Conservation (phyloP, 2,113 vertebrate genomes). For the Origma solitaria region DNA sequence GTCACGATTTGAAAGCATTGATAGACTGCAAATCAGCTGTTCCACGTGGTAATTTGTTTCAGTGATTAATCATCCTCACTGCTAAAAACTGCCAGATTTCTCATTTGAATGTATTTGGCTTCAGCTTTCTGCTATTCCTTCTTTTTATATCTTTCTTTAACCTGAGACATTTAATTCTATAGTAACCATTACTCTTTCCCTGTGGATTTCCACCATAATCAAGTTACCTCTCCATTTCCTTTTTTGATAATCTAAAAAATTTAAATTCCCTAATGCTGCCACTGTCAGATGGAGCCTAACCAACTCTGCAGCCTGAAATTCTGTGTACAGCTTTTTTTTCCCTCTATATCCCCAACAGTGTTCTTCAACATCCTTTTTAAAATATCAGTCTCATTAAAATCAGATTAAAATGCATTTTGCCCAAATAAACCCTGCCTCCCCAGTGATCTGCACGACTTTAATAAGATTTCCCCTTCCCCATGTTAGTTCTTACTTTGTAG, state of each 20-base stretch:
- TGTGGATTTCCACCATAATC: neutral
- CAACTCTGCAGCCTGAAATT: neutral
- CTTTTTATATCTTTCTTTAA: neutral
- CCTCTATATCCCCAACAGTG: neutral
- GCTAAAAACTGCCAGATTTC: neutral
- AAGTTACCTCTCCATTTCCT: neutral
- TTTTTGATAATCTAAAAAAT: neutral
- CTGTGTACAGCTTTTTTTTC: neutral
- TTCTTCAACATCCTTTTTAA: neutral
- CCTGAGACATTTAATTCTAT: neutral
- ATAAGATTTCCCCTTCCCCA: neutral
- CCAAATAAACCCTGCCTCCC: neutral
- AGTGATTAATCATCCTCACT: neutral
- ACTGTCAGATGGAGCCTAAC: neutral
- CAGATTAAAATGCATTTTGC: constrained; percentile 41
- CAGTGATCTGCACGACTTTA: neutral
- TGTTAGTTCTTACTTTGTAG: neutral
- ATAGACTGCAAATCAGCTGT: neutral
- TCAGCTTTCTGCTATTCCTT: neutral
- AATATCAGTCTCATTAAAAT: constrained; percentile 24
- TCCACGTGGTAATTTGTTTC: neutral
- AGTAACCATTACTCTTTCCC: neutral
- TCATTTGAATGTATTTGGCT: neutral
- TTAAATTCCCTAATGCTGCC: neutral
- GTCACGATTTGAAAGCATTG: neutral